Conservation (phyloP, 2,888 invertebrate genomes). For the Leucophenga maculata region DNA sequence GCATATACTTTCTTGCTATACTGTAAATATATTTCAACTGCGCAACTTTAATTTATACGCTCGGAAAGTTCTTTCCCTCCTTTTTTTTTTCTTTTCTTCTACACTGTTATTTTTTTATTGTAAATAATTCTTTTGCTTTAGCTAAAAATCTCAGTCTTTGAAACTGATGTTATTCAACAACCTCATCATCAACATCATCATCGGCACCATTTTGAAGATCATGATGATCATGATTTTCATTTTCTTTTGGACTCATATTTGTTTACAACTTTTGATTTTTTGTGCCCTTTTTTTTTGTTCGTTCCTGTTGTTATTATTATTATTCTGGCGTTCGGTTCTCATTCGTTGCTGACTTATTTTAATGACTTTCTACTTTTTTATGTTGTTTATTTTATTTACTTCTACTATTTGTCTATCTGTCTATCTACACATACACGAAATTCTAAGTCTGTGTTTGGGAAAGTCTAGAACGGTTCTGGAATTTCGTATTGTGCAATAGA, state of each 20-base stretch:
- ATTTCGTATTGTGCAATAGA: slow-evolving; percentile 14
- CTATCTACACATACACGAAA: background rate
- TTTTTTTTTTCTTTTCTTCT: no score
- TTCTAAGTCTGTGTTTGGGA: background rate
- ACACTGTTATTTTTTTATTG: background rate
- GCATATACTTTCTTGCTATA: no score
- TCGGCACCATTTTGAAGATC: background rate
- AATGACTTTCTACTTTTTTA: slow-evolving; percentile 60
- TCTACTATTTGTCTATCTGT: background rate
- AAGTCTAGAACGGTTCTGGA: slow-evolving; percentile 1
- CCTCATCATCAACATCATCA: background rate
- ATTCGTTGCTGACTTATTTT: slow-evolving; percentile 40
- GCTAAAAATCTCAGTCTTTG: slow-evolving; percentile 1
- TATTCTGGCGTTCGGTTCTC: slow-evolving; percentile 14
- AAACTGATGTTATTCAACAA: no score
- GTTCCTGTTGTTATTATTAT: slow-evolving; percentile 37
- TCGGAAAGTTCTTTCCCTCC: no score
- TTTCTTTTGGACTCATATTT: slow-evolving; percentile 66
- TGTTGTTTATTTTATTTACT: slow-evolving; percentile 9
- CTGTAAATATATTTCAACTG: no score
- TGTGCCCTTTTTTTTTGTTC: slow-evolving; percentile 45
- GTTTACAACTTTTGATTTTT: slow-evolving; percentile 66
- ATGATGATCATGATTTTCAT: slow-evolving; percentile 49
- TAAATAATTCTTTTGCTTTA: background rate
- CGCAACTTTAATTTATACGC: no score